Percentiles rank a stretch among this genome's conserved stretches.
These are phyloP conservation scores for Brachionus manjavacas DNA, from an alignment of 1,140 invertebrate species.

Conservation along the genomic window DNA sequence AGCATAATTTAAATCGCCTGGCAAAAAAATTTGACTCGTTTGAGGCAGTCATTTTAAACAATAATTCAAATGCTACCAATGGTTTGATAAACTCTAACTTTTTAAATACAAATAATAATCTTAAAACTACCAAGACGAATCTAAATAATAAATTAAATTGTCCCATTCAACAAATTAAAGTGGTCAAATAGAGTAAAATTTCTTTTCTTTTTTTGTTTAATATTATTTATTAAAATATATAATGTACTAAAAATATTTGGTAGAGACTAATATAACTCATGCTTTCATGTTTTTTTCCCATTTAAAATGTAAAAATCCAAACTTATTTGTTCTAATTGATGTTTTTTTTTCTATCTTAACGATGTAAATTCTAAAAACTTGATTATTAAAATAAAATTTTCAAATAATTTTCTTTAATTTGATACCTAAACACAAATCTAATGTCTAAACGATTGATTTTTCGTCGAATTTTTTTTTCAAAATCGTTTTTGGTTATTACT, in stretches of 20 bases:
- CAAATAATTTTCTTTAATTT: neutral
- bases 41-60: neutral
- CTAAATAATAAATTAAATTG: constrained; percentile 14
- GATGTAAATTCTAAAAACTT: neutral
- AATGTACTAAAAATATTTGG: neutral
- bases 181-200: neutral
- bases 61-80: neutral
- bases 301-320: neutral
- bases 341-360: neutral
- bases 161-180: constrained; percentile 27
- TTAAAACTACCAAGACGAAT: constrained; percentile 4
- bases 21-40: constrained; percentile 23
- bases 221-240: neutral
- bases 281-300: neutral
- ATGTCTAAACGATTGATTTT: neutral
- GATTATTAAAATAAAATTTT: neutral
- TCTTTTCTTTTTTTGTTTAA: neutral
- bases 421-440: neutral
- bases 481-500: too few species aligned
- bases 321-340: neutral
- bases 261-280: too few species aligned
- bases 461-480: too few species aligned
- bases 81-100: neutral
- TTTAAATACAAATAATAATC: neutral
- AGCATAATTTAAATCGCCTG: neutral